Base-by-base conservation (phyloP, 2,113 vertebrate genomes). In the Leptocoma aspasia region DNA sequence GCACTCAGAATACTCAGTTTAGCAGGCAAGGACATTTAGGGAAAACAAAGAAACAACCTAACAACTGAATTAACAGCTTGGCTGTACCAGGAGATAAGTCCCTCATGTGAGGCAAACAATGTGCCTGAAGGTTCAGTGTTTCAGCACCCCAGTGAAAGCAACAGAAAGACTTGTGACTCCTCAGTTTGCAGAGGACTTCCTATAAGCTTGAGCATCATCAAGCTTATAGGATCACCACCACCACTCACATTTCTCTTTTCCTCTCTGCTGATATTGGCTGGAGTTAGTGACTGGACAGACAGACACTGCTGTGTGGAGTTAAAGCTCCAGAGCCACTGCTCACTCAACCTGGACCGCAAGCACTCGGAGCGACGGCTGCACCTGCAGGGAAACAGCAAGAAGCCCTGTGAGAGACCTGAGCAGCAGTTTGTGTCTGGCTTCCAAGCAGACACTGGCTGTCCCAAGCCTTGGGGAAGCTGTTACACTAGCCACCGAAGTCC, bases 281-380 rank as follows among this genome's bases (percentile, higher is more conserved):
- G 99, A 94, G 93, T 98, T 78, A 99, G 75, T 8, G 98, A 97
- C 82, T 98, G 98, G 61, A 99, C 90, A 11, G 70, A 96, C 49
- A 99, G 97, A 95, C 99, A 99, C 86, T 98, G 98, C 79, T 97
- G 98, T 47, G 98, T 98, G 30, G 99, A 97, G 94, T 99, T 98
- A 82, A 99, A 99, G 96, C 99, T 99, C 99, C 99, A 99, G n/a
- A 99, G 96, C 99, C 99, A 99, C 77, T 98, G 98, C 59, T 99
- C 98, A 4, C 97, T 94, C 87, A 97, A 69, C 19, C 94, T 96
- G 63, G 98, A 98, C 60, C 98, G 96, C 5, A 96, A 72, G 91
- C 99, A 99, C 70, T 99, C 98, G 0, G 98, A 98, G 75, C 95
- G 98, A 94, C 98, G 97, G 86, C 98, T 98, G 95, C 99, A 99